phyloP scores from a whole-genome alignment of 2,888 invertebrate species.

The Teinopalpus imperialis region DNA sequence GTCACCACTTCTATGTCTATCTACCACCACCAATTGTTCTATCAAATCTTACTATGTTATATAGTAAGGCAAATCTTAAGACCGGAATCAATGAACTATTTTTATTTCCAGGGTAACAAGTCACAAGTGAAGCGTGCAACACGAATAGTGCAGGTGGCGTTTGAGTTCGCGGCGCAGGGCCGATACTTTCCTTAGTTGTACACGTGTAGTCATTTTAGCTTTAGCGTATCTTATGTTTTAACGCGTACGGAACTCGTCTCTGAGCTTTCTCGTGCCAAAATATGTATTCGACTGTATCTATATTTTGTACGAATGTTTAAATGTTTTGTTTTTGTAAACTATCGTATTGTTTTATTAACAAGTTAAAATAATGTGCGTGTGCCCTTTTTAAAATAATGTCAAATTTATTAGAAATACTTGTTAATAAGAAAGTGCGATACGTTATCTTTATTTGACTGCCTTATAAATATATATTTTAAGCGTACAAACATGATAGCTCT shows the following conservation, averaged over 20 bases:
- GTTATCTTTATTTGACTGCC: slow-evolving; percentile 35
- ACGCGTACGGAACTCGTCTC: slow-evolving; percentile 41
- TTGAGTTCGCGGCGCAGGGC: neutral
- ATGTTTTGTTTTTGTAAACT: slow-evolving; percentile 35
- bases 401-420: too few species aligned
- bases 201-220: slow-evolving; percentile 68
- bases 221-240: slow-evolving; percentile 51
- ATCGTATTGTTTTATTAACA: slow-evolving; percentile 27
- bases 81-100: too few species aligned
- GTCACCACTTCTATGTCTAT: too few species aligned
- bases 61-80: too few species aligned
- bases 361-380: too few species aligned
- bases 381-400: too few species aligned
- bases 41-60: too few species aligned
- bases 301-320: slow-evolving; percentile 27
- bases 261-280: slow-evolving; percentile 55
- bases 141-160: slow-evolving; percentile 4
- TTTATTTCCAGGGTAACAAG: slow-evolving; percentile 47
- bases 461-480: slow-evolving; percentile 34
- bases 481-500: slow-evolving; percentile 49
- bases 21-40: too few species aligned
- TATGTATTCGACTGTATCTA: slow-evolving; percentile 32
- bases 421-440: slow-evolving; percentile 29
- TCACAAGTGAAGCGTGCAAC: slow-evolving; percentile 3
- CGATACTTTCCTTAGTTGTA: slow-evolving; percentile 39